These are phyloP conservation scores for Ganaspis sp. DNA, from an alignment of 1,140 invertebrate genomes.

Conservation along the genomic window DNA sequence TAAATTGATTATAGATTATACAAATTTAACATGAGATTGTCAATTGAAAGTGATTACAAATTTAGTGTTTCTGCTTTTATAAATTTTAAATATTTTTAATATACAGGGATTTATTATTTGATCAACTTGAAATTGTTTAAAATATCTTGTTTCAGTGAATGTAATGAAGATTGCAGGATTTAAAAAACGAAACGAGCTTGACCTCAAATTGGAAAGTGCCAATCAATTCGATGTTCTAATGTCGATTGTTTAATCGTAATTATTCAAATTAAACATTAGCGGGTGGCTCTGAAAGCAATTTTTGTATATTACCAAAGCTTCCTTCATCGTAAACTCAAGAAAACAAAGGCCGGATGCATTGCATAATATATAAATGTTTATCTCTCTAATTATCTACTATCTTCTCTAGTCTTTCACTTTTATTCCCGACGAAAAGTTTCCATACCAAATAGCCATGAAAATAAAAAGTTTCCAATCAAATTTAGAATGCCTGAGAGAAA, in stretches of 20 bases:
- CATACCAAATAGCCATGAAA: neutral
- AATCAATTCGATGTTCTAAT: slow-evolving; percentile 7
- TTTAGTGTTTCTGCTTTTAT: too few relatives aligned
- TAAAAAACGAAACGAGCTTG: neutral
- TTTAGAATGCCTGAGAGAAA: too few relatives aligned
- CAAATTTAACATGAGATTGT: too few relatives aligned
- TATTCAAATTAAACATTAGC: neutral
- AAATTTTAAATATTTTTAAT: too few relatives aligned
- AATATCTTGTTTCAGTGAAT: neutral
- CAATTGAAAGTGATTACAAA: too few relatives aligned
- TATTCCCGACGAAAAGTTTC: slow-evolving; percentile 50
- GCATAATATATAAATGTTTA: slow-evolving; percentile 61
- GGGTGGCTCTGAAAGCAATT: slow-evolving; percentile 5
- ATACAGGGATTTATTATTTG: too few relatives aligned
- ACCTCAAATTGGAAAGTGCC: neutral
- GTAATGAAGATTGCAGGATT: neutral
- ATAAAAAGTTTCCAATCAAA: too few relatives aligned
- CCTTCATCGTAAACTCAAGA: neutral
- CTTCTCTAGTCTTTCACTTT: slow-evolving; percentile 66
- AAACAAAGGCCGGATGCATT: slow-evolving; percentile 70
- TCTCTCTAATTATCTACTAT: slow-evolving; percentile 64
- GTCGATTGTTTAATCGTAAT: neutral
- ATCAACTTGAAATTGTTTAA: too few relatives aligned
- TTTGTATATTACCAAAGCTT: slow-evolving; percentile 13
- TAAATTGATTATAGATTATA: too few relatives aligned